Percentiles rank a stretch among this genome's conserved stretches.
Evolutionary conservation across 2,888 invertebrate genomes (phyloP).

Genomic region (Crematogaster levior): DNA sequence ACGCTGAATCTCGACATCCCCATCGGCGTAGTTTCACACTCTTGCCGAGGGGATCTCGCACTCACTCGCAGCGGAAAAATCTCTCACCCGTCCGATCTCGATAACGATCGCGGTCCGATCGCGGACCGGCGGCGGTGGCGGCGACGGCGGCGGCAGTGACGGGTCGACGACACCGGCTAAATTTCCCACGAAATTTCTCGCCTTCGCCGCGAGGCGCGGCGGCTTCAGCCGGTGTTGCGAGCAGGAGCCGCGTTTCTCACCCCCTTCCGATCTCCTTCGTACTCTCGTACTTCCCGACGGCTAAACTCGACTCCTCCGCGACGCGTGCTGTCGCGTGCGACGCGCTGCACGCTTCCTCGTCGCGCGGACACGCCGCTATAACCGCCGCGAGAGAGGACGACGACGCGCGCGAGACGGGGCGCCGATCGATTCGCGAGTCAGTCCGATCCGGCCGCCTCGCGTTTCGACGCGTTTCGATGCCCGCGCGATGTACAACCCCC

Average conservation of each 20-base stretch:
- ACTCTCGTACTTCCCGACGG: neutral
- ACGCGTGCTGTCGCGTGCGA: constrained; percentile 50
- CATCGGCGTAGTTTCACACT: constrained; percentile 2
- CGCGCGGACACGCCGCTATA: constrained; percentile 51
- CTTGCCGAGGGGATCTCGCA: neutral
- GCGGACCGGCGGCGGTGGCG: neutral
- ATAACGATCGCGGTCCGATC: constrained; percentile 18
- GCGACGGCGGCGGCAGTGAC: neutral
- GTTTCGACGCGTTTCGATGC: constrained; percentile 76
- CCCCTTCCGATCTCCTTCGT: constrained; percentile 2
- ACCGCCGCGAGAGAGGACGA: constrained; percentile 44
- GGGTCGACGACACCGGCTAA: constrained; percentile 30
- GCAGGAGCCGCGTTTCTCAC: neutral
- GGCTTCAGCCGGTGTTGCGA: neutral
- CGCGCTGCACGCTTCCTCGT: constrained; percentile 46
- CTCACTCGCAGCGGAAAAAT: neutral
- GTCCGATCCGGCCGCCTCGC: constrained; percentile 73
- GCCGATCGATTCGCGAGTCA: constrained; percentile 76
- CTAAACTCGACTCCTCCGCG: neutral
- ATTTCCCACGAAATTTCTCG: constrained; percentile 34
- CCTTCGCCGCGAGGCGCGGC: constrained; percentile 7
- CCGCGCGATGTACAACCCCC: constrained; percentile 65
- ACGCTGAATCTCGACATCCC: neutral
- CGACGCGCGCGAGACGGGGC: constrained; percentile 64
- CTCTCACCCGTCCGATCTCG: constrained; percentile 18